Evolutionary conservation across 2,113 vertebrate genomes (phyloP), one percentile per base, ranked within the genome.

Genomic region (Vulpes vulpes): DNA sequence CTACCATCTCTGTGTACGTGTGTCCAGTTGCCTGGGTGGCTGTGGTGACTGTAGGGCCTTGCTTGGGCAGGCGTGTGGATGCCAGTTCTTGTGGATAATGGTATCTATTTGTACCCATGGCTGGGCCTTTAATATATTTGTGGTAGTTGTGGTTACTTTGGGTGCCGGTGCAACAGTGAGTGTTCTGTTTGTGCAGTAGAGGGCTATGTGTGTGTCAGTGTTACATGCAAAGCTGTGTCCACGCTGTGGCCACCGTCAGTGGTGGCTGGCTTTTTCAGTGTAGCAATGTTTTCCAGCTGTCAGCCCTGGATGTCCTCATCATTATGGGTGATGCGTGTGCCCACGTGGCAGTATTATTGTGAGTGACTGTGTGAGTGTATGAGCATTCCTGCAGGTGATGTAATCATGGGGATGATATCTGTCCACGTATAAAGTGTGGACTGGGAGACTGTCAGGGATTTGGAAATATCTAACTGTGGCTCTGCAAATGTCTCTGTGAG

Each of bases 341-440:
- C 62, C 96, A 97, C 51, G 74, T 87, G 95, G 88, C 74, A 23
- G 15, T 79, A 67, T 79, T 92, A 62, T 65, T 79, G 81, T 79
- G 67, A 64, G 49, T 57, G 92, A 32, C 60, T 15, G 6, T 67
- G 30, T 53, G 30, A 17, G 14, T 65, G 15, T 27, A 8, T 81
- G 25, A 8, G 32, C 0, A 5, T 64, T 19, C 25, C 60, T 51
- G 43, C 32, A 19, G 92, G 81, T 57, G 71, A 89, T 35, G 17
- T 30, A 49, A 38, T 43, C 53, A 67, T 25, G 22, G 49, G 88
- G 59, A 17, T 2, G 51, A 1, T 55, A 49, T 79, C 10, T 62
- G 43, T 32, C 43, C 14, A 25, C 7, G 38, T 38, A 55, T 2
- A 30, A 49, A 0, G 19, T 86, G 35, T 86, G 53, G 20, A 38